These are phyloP conservation scores for Tribolium freemani DNA, from an alignment of 2,888 invertebrate genomes.

Conservation along the genomic window DNA sequence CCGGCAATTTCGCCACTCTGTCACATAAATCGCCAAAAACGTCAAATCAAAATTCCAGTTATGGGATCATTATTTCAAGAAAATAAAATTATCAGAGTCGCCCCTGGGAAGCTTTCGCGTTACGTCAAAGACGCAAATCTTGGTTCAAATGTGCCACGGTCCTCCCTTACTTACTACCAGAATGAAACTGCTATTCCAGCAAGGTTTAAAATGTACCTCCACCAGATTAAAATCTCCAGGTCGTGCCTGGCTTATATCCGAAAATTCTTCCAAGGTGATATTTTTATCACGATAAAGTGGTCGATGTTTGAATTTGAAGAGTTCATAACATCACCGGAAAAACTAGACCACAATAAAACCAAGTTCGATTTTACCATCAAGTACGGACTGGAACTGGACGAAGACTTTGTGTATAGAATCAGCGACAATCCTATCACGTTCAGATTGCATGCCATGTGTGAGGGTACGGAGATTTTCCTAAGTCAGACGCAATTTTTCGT, in stretches of 20 bases:
- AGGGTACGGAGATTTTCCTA: not conserved
- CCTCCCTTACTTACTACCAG: not conserved
- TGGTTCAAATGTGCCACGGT: not conserved
- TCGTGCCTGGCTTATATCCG: not conserved
- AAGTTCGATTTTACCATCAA: conserved; percentile 17
- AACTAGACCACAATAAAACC: not conserved
- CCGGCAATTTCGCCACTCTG: not conserved
- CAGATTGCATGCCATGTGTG: not conserved
- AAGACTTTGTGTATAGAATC: conserved; percentile 5
- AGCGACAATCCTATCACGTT: not conserved
- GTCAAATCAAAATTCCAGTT: not conserved
- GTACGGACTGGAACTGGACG: not conserved
- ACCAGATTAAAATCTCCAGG: conserved; percentile 1
- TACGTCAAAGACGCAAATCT: not conserved
- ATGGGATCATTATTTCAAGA: not conserved
- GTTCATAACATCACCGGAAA: not conserved
- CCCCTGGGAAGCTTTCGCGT: conserved; percentile 3
- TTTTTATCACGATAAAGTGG: not conserved
- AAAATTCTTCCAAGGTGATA: not conserved
- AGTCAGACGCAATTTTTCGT: not conserved
- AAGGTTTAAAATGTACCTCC: conserved; percentile 6
- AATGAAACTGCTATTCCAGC: not conserved
- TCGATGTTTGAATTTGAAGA: not conserved
- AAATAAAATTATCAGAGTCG: conserved; percentile 15
- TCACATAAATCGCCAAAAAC: not conserved